Evolutionary conservation across 1,140 invertebrate species (phyloP).

Genomic region (Leptoteleia sp.): DNA sequence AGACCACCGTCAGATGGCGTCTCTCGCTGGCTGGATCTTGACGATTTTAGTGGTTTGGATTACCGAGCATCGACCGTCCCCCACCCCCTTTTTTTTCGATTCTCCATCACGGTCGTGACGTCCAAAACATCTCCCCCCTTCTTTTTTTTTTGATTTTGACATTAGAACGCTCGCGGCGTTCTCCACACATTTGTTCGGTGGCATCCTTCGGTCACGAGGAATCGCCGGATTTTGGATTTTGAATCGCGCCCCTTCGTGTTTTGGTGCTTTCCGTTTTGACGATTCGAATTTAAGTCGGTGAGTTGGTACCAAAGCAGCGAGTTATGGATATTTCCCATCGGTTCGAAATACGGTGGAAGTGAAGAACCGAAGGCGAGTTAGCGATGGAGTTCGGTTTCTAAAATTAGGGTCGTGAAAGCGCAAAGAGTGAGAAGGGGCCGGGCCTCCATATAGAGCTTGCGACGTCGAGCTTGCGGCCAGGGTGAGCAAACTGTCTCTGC

Average conservation of each 20-base stretch:
- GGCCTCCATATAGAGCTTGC: slow-evolving; percentile 81
- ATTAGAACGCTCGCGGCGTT: too few species aligned
- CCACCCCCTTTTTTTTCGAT: too few species aligned
- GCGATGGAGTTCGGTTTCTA: slow-evolving; percentile 69
- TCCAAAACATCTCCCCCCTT: background rate
- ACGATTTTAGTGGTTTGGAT: slow-evolving; percentile 23
- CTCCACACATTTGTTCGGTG: too few species aligned
- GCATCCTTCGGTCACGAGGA: too few species aligned
- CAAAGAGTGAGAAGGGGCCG: slow-evolving; percentile 73
- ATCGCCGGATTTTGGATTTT: too few species aligned
- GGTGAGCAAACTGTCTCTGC: slow-evolving; percentile 76
- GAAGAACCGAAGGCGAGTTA: slow-evolving; percentile 35
- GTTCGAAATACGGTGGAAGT: slow-evolving; percentile 16
- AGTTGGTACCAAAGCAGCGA: background rate
- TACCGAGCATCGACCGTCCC: background rate
- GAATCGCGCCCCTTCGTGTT: too few species aligned
- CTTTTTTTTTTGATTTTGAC: background rate
- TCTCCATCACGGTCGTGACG: too few species aligned
- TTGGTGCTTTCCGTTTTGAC: too few species aligned
- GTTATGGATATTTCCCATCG: slow-evolving; percentile 13
- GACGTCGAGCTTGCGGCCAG: slow-evolving; percentile 74
- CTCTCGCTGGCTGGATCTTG: slow-evolving; percentile 3
- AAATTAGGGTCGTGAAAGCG: slow-evolving; percentile 77
- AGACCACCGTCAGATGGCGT: slow-evolving; percentile 32
- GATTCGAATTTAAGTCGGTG: too few species aligned